Conservation (phyloP, 2,888 invertebrate species). For the Encarsia formosa region DNA sequence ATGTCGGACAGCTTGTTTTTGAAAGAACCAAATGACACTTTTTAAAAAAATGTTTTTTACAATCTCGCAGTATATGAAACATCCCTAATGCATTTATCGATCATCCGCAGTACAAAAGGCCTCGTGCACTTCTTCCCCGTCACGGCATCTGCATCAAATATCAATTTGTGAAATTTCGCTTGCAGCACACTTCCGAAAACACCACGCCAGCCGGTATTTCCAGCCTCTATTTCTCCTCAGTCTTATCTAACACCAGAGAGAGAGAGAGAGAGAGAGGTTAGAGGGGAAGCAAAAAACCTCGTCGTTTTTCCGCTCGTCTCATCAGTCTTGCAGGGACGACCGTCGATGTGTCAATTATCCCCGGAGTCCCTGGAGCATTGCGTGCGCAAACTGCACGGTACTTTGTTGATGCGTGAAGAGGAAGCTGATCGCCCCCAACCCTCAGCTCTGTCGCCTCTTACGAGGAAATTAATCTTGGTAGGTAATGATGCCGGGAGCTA, state of each 20-base stretch:
- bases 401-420: constrained; percentile 3
- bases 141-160: too few relatives aligned
- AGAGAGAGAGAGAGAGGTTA: too few relatives aligned
- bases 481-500: constrained; percentile 22
- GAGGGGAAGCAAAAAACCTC: neutral
- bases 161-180: too few relatives aligned
- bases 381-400: constrained; percentile 9
- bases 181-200: too few relatives aligned
- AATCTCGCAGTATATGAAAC: too few relatives aligned
- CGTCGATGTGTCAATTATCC: constrained; percentile 52
- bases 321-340: constrained; percentile 23
- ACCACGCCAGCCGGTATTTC: too few relatives aligned
- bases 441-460: constrained; percentile 1
- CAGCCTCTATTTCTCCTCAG: constrained; percentile 20
- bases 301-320: neutral
- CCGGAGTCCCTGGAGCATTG: constrained; percentile 40
- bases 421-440: neutral
- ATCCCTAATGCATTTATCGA: too few relatives aligned
- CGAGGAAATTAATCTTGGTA: constrained; percentile 22
- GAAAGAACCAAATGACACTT: too few relatives aligned
- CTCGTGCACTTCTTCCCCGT: neutral
- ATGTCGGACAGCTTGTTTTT: too few relatives aligned
- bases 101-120: too few relatives aligned
- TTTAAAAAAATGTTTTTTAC: too few relatives aligned
- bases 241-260: too few relatives aligned